These are phyloP conservation scores for Anodontia alba DNA, from an alignment of 2,888 invertebrate genomes.

Conservation along the genomic window DNA sequence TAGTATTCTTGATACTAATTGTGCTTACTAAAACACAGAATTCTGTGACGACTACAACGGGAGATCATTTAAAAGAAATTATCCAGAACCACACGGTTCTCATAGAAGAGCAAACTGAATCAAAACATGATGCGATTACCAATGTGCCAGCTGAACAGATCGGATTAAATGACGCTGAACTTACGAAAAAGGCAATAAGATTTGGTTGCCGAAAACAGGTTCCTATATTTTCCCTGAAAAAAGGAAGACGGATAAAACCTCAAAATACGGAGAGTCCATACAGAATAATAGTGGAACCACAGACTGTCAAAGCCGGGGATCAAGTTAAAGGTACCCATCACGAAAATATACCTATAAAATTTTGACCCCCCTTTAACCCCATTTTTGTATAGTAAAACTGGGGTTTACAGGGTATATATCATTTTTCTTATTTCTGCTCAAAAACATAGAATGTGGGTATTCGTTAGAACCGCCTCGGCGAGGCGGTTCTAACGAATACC, in stretches of 20 bases:
- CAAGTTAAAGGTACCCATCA: slow-evolving; percentile 26
- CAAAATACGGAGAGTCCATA: slow-evolving; percentile 34
- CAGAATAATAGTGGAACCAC: slow-evolving; percentile 24
- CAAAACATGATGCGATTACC: neutral
- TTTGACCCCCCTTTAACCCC: too few relatives aligned
- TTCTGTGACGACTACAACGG: neutral
- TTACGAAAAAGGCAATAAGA: neutral
- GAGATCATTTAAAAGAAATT: neutral
- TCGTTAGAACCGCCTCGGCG: too few relatives aligned
- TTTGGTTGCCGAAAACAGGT: neutral
- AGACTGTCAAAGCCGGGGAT: neutral
- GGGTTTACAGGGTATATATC: too few relatives aligned
- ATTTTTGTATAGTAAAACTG: too few relatives aligned
- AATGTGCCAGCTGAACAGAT: neutral
- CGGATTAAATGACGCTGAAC: neutral
- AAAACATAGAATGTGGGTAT: too few relatives aligned
- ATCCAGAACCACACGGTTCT: neutral
- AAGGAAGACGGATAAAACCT: slow-evolving; percentile 18
- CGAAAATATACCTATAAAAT: too few relatives aligned
- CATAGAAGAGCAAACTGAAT: neutral
- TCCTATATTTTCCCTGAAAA: neutral
- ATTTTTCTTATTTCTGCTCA: too few relatives aligned
- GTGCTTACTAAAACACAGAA: neutral
- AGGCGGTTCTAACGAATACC: too few relatives aligned
- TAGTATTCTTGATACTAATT: neutral